Evolutionary conservation across 2,113 vertebrate species (phyloP), one percentile per base, ranked within the genome.

Genomic region (Odontesthes bonariensis): DNA sequence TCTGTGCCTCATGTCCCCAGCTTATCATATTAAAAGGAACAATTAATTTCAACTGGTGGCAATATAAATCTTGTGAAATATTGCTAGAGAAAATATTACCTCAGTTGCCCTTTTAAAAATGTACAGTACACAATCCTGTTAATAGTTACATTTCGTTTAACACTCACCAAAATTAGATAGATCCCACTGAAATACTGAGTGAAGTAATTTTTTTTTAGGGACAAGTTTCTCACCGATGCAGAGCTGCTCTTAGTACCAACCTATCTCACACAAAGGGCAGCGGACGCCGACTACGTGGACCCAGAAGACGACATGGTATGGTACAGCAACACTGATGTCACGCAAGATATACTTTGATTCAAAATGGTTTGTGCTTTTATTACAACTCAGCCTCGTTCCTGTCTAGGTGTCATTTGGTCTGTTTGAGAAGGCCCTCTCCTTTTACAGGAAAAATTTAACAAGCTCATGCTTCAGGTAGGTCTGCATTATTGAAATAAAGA

Each of bases 391-490:
- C 17, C 5, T 8, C 13, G 1, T 49, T 75, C 54, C 12, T n/a
- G 59, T 82, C 32, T 44, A 91, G 89, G 38, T 42, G 14, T 49
- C 40, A 13, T 73, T 72, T 16, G 33, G 69, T 67, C 64, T 82
- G n/a, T 56, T 82, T 10, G 87, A 92, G 74, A 88, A 79, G 69
- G 90, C 85, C 4, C 81, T 70, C 68, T 55, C 27, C n/a, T 84
- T 22, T 74, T 90, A 91, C 59, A 84, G 62, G 72, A 86, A 47
- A 8, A 69, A 42, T 42, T 44, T 89, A 79, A 83, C 76, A 35
- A 82, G 58, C 10, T 59, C 72, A 62, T 86, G 74, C 65, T 91
- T 92, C 73, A 90, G 46, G 90, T 92, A 85, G 58, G 90, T 8
- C 27, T 44, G 8, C 20, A 42, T 6, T 51, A 20, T 9, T 63